Conservation (phyloP, 2,113 vertebrate species). For the Odontophorus gujanensis region DNA sequence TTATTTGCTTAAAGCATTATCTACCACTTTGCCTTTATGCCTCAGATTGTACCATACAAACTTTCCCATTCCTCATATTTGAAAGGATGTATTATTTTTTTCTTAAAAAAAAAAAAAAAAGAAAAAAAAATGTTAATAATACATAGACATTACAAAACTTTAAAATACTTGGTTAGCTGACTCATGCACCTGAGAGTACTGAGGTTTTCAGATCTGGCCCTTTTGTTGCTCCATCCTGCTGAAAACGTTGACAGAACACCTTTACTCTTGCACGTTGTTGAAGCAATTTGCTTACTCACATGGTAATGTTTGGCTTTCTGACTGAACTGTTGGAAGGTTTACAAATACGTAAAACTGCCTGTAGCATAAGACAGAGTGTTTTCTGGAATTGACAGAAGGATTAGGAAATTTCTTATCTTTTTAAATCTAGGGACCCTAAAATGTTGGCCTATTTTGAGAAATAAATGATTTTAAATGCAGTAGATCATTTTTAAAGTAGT, state of each 20-base stretch:
- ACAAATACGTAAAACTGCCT: conserved; percentile 8
- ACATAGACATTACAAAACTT: neutral
- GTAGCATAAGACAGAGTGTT: neutral
- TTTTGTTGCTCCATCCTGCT: neutral
- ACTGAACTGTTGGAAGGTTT: neutral
- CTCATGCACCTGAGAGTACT: neutral
- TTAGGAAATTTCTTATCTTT: neutral
- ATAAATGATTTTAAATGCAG: neutral
- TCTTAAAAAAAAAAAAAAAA: neutral
- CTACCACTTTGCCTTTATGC: neutral
- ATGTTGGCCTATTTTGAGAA: neutral
- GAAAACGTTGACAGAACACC: neutral
- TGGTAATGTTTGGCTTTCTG: neutral
- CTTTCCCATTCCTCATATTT: neutral
- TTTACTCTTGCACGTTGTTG: neutral
- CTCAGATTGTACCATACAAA: neutral
- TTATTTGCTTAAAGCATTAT: neutral
- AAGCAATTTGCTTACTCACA: neutral
- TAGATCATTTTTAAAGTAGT: neutral
- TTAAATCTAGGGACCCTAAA: neutral
- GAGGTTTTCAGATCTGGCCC: neutral
- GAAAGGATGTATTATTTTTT: neutral
- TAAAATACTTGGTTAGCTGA: neutral
- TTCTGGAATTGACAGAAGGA: conserved; percentile 17
- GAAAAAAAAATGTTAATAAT: neutral